A percentile compares a stretch with the other conserved stretches of the same genome.
These are phyloP conservation scores for Cyphomyrus plagiostoma DNA, from an alignment of 2,113 vertebrate species.

Conservation along the genomic window DNA sequence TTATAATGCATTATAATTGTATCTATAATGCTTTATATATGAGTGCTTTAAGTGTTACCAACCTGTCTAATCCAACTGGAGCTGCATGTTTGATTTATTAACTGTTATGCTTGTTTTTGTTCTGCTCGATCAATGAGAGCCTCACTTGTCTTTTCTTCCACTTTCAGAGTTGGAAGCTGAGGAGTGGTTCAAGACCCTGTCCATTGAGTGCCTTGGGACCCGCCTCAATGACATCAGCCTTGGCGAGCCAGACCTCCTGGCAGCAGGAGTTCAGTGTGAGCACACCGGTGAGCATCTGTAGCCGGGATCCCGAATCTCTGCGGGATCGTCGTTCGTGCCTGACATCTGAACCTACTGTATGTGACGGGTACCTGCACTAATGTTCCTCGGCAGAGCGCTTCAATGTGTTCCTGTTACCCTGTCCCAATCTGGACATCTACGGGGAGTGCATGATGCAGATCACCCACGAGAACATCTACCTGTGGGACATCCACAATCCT, in stretches of 20 bases:
- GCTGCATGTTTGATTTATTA: neutral
- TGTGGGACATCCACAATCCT: conserved; percentile 92
- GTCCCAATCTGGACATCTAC: conserved; percentile 87
- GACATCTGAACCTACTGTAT: neutral
- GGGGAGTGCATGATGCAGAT: conserved; percentile 97
- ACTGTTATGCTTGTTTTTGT: neutral
- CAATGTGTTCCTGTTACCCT: conserved; percentile 86
- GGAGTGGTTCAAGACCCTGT: conserved; percentile 93
- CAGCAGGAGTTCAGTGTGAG: conserved; percentile 88
- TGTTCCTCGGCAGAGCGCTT: conserved; percentile 72
- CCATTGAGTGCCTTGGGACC: conserved; percentile 81
- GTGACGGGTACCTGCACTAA: neutral
- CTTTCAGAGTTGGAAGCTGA: conserved; percentile 87
- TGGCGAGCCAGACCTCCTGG: conserved; percentile 91
- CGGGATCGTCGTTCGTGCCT: neutral
- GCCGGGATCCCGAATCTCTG: neutral
- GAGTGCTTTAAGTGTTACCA: neutral
- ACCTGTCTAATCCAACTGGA: neutral
- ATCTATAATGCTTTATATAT: neutral
- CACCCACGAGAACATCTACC: conserved; percentile 95
- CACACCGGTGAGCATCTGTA: conserved; percentile 73
- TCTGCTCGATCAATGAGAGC: neutral
- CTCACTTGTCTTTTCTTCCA: neutral
- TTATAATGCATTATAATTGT: neutral
- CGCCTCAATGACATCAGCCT: conserved; percentile 83